Evolutionary conservation across 2,797 vertebrate species (phyloP).

Genomic region (Alcedo quadribrachys): DNA sequence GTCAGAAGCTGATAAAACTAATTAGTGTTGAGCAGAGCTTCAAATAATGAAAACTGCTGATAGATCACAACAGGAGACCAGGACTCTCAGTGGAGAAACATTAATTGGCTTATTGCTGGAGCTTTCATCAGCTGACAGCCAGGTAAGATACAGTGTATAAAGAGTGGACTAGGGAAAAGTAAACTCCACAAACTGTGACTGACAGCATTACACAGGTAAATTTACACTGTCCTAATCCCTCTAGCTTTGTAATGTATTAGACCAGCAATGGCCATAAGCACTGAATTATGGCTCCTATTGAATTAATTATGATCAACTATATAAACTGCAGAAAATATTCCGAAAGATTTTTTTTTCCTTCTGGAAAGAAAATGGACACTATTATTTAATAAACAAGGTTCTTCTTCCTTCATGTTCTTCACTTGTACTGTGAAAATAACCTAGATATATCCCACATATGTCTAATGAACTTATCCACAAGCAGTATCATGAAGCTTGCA

Average conservation of each 20-base stretch:
- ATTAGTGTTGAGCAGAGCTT: neutral
- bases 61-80: neutral
- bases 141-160: neutral
- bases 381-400: neutral
- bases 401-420: neutral
- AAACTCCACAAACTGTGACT: neutral
- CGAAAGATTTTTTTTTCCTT: neutral
- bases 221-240: neutral
- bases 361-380: neutral
- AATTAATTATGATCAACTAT: neutral
- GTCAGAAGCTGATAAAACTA: neutral
- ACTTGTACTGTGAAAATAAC: neutral
- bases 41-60: neutral
- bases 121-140: neutral
- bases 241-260: neutral
- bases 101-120: neutral
- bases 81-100: neutral
- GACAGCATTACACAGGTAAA: neutral
- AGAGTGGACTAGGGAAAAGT: neutral
- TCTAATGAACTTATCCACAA: neutral
- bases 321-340: neutral
- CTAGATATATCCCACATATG: neutral
- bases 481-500: neutral
- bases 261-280: neutral
- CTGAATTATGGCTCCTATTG: neutral